These are phyloP conservation scores for Chlamydotis undulata DNA, from an alignment of 2,113 vertebrate species.

Conservation along the genomic window DNA sequence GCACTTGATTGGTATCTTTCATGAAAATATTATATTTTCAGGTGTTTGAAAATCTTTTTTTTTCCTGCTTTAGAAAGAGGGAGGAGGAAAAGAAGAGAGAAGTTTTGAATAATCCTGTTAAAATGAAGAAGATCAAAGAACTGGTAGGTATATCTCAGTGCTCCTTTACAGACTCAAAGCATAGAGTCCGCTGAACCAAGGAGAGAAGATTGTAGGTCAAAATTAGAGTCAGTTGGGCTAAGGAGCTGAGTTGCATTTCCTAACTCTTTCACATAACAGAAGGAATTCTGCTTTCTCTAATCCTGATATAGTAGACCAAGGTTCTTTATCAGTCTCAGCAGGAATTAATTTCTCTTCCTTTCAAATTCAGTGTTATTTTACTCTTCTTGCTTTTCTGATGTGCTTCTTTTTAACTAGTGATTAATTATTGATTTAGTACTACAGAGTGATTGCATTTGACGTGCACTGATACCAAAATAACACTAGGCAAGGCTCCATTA, in stretches of 20 bases:
- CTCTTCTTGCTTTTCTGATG: neutral
- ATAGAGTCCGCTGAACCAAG: neutral
- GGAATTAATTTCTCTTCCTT: neutral
- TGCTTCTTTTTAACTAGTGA: neutral
- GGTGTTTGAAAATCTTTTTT: neutral
- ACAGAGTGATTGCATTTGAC: neutral
- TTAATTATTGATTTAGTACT: neutral
- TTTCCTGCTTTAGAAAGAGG: conserved; percentile 81
- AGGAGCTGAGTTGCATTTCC: neutral
- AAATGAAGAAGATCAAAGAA: conserved; percentile 97
- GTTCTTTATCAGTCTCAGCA: neutral
- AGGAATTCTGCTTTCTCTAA: neutral
- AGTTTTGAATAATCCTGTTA: conserved; percentile 93
- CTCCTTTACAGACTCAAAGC: neutral
- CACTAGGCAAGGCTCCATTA: neutral
- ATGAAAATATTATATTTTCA: neutral
- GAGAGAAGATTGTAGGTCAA: neutral
- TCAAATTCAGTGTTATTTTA: neutral
- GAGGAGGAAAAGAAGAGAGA: conserved; percentile 96
- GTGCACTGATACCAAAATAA: neutral
- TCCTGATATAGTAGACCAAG: neutral
- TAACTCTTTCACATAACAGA: neutral
- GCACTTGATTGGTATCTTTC: fast-evolving
- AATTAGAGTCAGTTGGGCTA: fast-evolving
- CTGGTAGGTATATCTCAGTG: conserved; percentile 78